A percentile compares a stretch with the other conserved stretches of the same genome.
Conservation (phyloP, 2,113 vertebrate species). For the Entelurus aequoreus region DNA sequence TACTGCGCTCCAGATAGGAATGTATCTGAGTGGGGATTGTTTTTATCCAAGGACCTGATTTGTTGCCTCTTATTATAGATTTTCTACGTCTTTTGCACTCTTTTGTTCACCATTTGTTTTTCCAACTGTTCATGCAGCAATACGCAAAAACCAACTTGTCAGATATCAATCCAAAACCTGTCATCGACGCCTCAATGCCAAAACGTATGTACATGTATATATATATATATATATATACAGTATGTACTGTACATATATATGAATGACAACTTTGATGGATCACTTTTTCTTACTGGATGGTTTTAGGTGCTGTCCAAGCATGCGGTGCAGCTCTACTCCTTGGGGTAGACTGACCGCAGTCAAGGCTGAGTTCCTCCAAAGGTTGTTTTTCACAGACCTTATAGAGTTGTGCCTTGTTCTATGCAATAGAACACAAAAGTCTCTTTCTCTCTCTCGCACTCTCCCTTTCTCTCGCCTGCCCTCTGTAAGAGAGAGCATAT, state of each 20-base stretch:
- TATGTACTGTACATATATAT: conserved; percentile 8
- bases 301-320: conserved; percentile 50
- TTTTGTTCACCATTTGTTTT: conserved; percentile 35
- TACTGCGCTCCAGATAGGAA: conserved; percentile 64
- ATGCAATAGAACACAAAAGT: conserved; percentile 92
- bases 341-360: conserved; percentile 22
- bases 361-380: conserved; percentile 51
- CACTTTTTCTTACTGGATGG: conserved; percentile 59
- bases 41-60: conserved; percentile 51
- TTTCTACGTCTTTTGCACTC: conserved; percentile 56
- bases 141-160: conserved; percentile 58
- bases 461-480: neutral
- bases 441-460: neutral
- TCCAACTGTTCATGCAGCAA: conserved; percentile 67
- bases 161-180: conserved; percentile 74
- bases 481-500: conserved; percentile 55
- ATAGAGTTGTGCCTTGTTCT: conserved; percentile 98
- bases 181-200: conserved; percentile 69
- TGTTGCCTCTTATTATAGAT: conserved; percentile 32
- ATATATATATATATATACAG: too few relatives aligned
- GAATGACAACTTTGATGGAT: conserved; percentile 53
- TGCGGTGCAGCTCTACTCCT: conserved; percentile 7
- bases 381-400: conserved; percentile 88
- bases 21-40: conserved; percentile 81
- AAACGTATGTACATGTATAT: conserved; percentile 61